Percentiles rank a stretch among this genome's conserved stretches.
phyloP scores from a whole-genome alignment of 2,797 vertebrate genomes.

The Poeciliopsis gracilis region DNA sequence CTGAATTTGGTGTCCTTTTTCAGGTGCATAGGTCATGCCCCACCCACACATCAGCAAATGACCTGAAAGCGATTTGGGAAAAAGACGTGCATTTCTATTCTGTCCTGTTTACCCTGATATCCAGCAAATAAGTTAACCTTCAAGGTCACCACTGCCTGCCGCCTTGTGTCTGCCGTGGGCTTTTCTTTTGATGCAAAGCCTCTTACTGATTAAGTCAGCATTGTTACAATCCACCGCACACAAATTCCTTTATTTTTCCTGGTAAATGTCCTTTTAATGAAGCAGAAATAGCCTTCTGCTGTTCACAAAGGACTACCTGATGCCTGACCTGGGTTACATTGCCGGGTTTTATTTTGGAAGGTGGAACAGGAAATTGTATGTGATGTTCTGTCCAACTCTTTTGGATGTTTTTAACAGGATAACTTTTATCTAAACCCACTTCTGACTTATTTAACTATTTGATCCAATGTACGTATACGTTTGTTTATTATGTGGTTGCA shows the following conservation, averaged over 20 bases:
- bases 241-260: not conserved
- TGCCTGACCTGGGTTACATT: not conserved
- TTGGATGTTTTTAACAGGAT: not conserved
- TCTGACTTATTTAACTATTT: not conserved
- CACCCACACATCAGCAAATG: no score
- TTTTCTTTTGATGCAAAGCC: no score
- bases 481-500: not conserved
- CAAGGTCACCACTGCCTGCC: no score
- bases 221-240: not conserved
- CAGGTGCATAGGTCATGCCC: not conserved
- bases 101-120: no score
- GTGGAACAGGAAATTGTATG: not conserved
- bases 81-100: no score
- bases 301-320: not conserved
- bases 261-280: not conserved
- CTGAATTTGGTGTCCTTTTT: not conserved
- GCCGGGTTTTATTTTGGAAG: constrained; percentile 32
- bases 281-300: not conserved
- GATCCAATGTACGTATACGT: not conserved
- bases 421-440: not conserved
- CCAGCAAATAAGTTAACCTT: not conserved
- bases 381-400: not conserved
- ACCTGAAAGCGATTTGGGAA: no score
- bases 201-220: no score
- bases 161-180: no score